phyloP scores from a whole-genome alignment of 2,888 invertebrate species.

The Teinopalpus imperialis region DNA sequence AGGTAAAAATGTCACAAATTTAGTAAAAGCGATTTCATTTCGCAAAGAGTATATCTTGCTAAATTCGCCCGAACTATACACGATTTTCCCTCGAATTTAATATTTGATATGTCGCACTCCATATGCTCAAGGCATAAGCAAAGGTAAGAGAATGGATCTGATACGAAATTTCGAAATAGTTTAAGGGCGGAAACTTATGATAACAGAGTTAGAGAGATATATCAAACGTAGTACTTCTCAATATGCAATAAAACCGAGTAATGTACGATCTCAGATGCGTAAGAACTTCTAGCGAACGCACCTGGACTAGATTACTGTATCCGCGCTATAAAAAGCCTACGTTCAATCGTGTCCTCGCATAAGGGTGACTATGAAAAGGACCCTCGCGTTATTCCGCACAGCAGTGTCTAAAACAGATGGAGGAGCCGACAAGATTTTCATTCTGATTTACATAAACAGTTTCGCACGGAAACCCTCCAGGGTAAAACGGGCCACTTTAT shows the following conservation, averaged over 20 bases:
- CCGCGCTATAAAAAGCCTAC: slow-evolving; percentile 67
- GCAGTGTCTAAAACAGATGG: slow-evolving; percentile 54
- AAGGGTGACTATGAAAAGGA: slow-evolving; percentile 65
- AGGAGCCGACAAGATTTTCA: slow-evolving; percentile 49
- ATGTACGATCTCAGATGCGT: slow-evolving; percentile 69
- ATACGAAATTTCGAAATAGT: slow-evolving; percentile 50
- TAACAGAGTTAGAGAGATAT: slow-evolving; percentile 52
- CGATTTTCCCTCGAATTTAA: slow-evolving; percentile 17
- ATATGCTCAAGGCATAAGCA: slow-evolving; percentile 9
- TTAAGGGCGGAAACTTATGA: slow-evolving; percentile 53
- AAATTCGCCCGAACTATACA: slow-evolving; percentile 1
- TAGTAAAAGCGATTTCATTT: slow-evolving; percentile 4
- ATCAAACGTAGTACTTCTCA: slow-evolving; percentile 73
- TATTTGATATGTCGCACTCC: slow-evolving; percentile 16
- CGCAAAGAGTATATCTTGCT: neutral
- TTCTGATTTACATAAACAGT: slow-evolving; percentile 65
- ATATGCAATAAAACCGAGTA: slow-evolving; percentile 76
- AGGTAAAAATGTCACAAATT: slow-evolving; percentile 2
- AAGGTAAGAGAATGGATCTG: slow-evolving; percentile 32
- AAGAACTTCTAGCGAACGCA: slow-evolving; percentile 70
- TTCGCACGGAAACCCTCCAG: slow-evolving; percentile 44
- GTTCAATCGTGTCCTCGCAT: slow-evolving; percentile 59
- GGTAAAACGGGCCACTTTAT: slow-evolving; percentile 44
- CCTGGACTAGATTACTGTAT: slow-evolving; percentile 78
- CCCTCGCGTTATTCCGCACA: slow-evolving; percentile 51